Evolutionary conservation across 2,888 invertebrate genomes (phyloP).

Genomic region (Exephanes ischioxanthus): DNA sequence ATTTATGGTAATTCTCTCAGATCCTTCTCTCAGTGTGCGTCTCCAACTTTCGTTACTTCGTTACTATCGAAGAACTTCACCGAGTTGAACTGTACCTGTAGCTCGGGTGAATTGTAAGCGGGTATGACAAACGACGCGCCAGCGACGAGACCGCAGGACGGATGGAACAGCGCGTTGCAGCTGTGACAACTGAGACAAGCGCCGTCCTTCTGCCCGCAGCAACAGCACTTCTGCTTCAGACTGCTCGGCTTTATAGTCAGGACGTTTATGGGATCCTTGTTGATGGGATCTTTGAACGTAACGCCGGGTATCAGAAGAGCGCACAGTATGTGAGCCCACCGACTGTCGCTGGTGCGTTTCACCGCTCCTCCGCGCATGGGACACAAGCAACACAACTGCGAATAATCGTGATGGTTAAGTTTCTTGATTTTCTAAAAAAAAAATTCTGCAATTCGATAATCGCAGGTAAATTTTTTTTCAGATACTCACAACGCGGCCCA

Average conservation of each 20-base stretch:
- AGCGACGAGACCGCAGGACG: slow-evolving; percentile 87
- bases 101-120: slow-evolving; percentile 77
- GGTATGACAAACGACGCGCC: slow-evolving; percentile 84
- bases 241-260: slow-evolving; percentile 76
- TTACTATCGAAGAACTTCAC: neutral
- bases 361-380: slow-evolving; percentile 88
- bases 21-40: too few relatives aligned
- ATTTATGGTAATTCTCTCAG: too few relatives aligned
- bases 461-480: neutral
- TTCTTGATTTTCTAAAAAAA: neutral
- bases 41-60: neutral
- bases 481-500: slow-evolving; percentile 79
- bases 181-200: slow-evolving; percentile 85
- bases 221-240: slow-evolving; percentile 80
- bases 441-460: neutral
- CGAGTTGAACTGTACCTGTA: slow-evolving; percentile 74
- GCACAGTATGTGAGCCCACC: slow-evolving; percentile 90
- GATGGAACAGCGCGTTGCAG: slow-evolving; percentile 86
- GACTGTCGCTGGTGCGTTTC: slow-evolving; percentile 88
- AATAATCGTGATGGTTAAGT: neutral
- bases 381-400: slow-evolving; percentile 86
- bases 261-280: slow-evolving; percentile 83
- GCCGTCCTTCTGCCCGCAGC: slow-evolving; percentile 82
- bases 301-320: slow-evolving; percentile 89
- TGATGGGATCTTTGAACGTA: slow-evolving; percentile 85